Evolutionary conservation across 1,140 invertebrate species (phyloP).

Genomic region (Drosophila biarmipes): DNA sequence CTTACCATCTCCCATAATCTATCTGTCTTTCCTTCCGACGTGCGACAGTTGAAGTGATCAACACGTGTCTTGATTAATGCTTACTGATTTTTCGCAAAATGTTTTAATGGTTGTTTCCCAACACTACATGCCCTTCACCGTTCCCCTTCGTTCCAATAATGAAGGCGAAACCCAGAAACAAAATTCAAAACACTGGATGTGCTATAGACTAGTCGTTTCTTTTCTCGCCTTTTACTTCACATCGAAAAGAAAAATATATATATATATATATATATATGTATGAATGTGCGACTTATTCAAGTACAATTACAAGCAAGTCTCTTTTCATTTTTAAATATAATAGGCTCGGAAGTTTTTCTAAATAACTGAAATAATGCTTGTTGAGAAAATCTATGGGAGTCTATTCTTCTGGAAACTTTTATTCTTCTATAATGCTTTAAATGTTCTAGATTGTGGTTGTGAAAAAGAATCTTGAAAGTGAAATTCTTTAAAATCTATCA

Average conservation of each 20-base stretch:
- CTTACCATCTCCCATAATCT: neutral
- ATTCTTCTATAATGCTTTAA: too few relatives aligned
- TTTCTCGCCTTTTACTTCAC: constrained; percentile 10
- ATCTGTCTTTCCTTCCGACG: neutral
- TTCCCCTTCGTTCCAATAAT: constrained; percentile 39
- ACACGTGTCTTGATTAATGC: constrained; percentile 67
- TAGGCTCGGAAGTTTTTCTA: neutral
- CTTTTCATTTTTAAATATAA: neutral
- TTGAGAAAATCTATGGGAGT: too few relatives aligned
- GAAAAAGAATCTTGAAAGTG: too few relatives aligned
- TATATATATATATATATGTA: constrained; percentile 9
- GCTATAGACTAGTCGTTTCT: constrained; percentile 20
- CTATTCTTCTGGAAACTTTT: too few relatives aligned
- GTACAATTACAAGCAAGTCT: constrained; percentile 34
- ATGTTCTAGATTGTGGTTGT: too few relatives aligned
- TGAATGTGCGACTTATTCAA: constrained; percentile 40
- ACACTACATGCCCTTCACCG: constrained; percentile 9
- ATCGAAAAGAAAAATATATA: constrained; percentile 20
- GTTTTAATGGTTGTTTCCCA: constrained; percentile 43
- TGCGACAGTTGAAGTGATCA: constrained; percentile 13
- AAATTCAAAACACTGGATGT: constrained; percentile 15
- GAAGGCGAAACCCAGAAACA: constrained; percentile 49
- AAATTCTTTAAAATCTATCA: neutral
- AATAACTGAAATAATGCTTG: too few relatives aligned
- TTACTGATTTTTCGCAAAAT: constrained; percentile 38